Evolutionary conservation across 1,140 invertebrate genomes (phyloP).

Genomic region (Rhagoletis pomonella): DNA sequence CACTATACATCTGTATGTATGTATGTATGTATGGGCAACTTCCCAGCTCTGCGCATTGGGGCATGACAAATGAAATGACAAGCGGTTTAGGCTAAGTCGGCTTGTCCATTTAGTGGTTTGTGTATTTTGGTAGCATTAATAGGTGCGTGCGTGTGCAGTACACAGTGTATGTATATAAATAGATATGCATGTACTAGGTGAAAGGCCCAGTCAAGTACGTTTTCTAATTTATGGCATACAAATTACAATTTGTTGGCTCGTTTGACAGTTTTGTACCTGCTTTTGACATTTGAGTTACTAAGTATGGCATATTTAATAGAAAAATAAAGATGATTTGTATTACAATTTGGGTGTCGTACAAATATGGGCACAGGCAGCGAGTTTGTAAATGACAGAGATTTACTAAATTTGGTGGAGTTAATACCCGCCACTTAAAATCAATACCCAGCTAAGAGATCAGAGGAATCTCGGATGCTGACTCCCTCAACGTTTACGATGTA

Average conservation of each 20-base stretch:
- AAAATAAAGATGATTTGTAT: slow-evolving; percentile 37
- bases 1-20: neutral
- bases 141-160: no score
- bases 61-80: slow-evolving; percentile 48
- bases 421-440: no score
- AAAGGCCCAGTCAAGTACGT: neutral
- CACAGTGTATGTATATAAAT: no score
- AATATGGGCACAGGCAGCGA: no score
- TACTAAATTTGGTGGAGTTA: no score
- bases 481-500: no score
- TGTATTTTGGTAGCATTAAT: slow-evolving; percentile 40
- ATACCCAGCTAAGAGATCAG: no score
- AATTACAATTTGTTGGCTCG: slow-evolving; percentile 27
- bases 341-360: no score
- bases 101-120: slow-evolving; percentile 27
- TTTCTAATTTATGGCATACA: slow-evolving; percentile 43
- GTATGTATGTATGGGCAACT: neutral
- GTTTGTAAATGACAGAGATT: no score
- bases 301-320: neutral
- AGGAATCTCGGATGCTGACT: no score
- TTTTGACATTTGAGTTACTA: slow-evolving; percentile 18
- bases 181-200: no score
- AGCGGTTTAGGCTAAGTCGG: neutral
- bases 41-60: neutral
- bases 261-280: slow-evolving; percentile 16